phyloP scores from a whole-genome alignment of 2,888 invertebrate genomes.

The Litoditis marina region DNA sequence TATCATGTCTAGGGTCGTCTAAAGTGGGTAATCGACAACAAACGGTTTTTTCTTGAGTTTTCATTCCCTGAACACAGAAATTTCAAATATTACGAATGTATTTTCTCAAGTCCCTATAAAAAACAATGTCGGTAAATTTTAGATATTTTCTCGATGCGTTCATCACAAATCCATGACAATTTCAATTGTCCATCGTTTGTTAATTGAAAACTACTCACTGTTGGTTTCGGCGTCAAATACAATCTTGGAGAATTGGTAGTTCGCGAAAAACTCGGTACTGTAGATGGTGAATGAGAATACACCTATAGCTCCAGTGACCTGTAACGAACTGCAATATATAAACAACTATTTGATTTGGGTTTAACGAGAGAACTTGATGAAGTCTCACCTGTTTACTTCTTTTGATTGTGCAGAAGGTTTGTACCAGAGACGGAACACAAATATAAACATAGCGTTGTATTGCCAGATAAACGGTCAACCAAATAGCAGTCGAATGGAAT shows the following conservation, averaged over 20 bases:
- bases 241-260: constrained; percentile 11
- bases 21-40: too few relatives aligned
- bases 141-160: too few relatives aligned
- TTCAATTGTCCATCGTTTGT: too few relatives aligned
- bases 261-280: constrained; percentile 52
- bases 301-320: constrained; percentile 66
- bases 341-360: too few relatives aligned
- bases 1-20: too few relatives aligned
- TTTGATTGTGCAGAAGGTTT: constrained; percentile 71
- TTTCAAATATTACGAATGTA: too few relatives aligned
- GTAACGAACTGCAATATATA: constrained; percentile 8
- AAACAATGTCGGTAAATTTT: too few relatives aligned
- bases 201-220: constrained; percentile 10
- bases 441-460: constrained; percentile 91
- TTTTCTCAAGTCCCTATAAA: too few relatives aligned
- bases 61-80: too few relatives aligned
- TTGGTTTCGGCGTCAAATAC: constrained; percentile 5
- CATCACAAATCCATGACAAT: too few relatives aligned
- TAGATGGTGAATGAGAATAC: constrained; percentile 48
- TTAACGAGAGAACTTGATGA: too few relatives aligned
- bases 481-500: constrained; percentile 89
- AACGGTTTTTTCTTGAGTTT: too few relatives aligned
- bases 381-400: constrained; percentile 58
- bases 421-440: constrained; percentile 83
- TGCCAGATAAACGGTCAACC: constrained; percentile 85